These are phyloP conservation scores for Allacma fusca DNA, from an alignment of 2,888 invertebrate genomes.

Conservation along the genomic window DNA sequence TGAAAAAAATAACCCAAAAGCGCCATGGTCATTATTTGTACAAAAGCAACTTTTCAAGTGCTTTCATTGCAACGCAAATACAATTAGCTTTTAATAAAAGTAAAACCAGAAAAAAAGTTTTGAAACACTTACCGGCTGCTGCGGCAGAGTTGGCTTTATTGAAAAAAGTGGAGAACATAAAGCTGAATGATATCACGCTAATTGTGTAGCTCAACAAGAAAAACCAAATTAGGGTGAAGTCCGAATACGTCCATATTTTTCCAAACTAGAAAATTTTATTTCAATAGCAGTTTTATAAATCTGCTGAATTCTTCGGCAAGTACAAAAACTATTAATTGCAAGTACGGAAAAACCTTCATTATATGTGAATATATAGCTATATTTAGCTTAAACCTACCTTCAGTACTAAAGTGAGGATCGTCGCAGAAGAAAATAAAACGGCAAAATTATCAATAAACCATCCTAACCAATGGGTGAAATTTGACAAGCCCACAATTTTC, in stretches of 20 bases:
- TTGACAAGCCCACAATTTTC: slow-evolving; percentile 69
- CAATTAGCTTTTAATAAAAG: too few species aligned
- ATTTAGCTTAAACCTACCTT: slow-evolving; percentile 60
- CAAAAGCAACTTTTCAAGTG: too few species aligned
- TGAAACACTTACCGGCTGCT: slow-evolving; percentile 63
- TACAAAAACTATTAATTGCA: too few species aligned
- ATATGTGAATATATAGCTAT: too few species aligned
- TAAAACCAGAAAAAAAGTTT: too few species aligned
- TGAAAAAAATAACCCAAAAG: slow-evolving; percentile 25
- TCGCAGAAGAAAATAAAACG: slow-evolving; percentile 70
- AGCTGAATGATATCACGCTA: slow-evolving; percentile 67
- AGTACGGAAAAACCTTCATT: too few species aligned
- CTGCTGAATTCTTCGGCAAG: too few species aligned
- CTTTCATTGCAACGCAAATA: too few species aligned
- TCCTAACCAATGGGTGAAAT: slow-evolving; percentile 70
- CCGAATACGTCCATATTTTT: slow-evolving; percentile 76
- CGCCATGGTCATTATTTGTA: neutral
- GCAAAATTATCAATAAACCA: slow-evolving; percentile 70
- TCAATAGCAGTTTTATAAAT: neutral
- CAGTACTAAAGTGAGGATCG: slow-evolving; percentile 77
- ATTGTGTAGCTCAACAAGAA: slow-evolving; percentile 71
- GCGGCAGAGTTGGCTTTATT: slow-evolving; percentile 70
- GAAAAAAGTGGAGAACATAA: slow-evolving; percentile 70
- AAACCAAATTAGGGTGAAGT: slow-evolving; percentile 72
- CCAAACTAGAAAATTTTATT: slow-evolving; percentile 67